Evolutionary conservation across 23 tunicate genomes (phyloP), one percentile per base, ranked within the genome.

Genomic region (Ciona savignyi): DNA sequence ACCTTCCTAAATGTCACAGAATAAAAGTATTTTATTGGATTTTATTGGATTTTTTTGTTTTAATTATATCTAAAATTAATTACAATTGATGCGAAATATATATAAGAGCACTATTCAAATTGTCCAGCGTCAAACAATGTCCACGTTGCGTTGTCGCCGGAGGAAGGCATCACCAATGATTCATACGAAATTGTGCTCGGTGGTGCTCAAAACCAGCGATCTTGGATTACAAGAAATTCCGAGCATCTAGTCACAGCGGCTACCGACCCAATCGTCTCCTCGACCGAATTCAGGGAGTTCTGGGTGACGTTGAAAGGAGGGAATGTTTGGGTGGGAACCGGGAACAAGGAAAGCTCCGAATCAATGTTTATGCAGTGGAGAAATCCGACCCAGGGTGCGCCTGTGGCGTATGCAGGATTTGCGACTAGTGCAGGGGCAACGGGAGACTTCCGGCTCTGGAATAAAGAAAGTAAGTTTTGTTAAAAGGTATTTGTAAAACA

Each of bases 221-320:
- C 88, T 1, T 95, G 93, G 95, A 87, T 95, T 4, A 71, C 86
- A n/a, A 34, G 75, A 21, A 77, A 91, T 34, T 79, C 73, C 35
- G 67, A 80, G 27, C 49, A 62, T 22, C 70, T 95, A 11, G 81
- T 78, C 19, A 67, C 79, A 4, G 77, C 99, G 0, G 62, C 85
- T 1, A 83, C 88, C 56, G 61, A 69, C 48, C 65, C 67, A 23
- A 88, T 95, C 27, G 51, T 95, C 21, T 83, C 90, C 19, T 72
- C 28, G 9, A 74, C 74, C 48, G 81, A 93, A 51, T 88, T 31
- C 51, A 48, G 88, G 2, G 65, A 86, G 76, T 95, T 95, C 78
- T 95, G 99, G 99, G 74, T 95, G n/a, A 32, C 84, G 24, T 95
- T 95, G 99, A 27, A 70, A 24, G 48, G 49, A 35, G 85, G 83